Evolutionary conservation across 2,888 invertebrate genomes (phyloP), one percentile per base, ranked within the genome.

Genomic region (Dicyrtoma fusca): DNA sequence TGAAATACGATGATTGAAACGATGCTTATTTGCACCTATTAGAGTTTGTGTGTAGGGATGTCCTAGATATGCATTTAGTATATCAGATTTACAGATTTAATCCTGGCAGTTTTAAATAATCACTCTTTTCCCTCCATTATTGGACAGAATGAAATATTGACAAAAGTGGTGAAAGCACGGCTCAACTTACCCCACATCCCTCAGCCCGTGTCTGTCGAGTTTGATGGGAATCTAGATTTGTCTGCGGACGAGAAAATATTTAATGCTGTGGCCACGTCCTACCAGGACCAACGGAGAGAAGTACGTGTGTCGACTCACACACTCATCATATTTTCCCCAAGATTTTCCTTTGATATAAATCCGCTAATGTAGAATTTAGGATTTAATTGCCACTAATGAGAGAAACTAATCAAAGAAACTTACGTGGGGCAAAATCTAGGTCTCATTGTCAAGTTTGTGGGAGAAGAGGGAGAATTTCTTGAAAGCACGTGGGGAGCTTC

Each of bases 401-500:
- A 34, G 34, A 34, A 8, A 34, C 8, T 34, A 8, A 5, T 34
- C 4, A 34, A 5, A 8, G 34, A 34, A 34, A 34, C 34, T 34
- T 5, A 34, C 34, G 53, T 8, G 6, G 13, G n/a, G n/a, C n/a
- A n/a, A 34, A 34, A 3, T 34, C 34, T 34, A 72, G 72, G 51
- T 72, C 23, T 69, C 61, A 44, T 45, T 73, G 21, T 59, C 44
- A 47, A 47, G 70, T 10, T 23, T 44, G 8, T 73, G 73, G 73
- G 69, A 73, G 23, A 25, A 57, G 4, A 26, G 63, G 11, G 47
- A 19, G 13, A 57, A 70, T 51, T 74, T 69, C 26, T 42, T 69
- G 1, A 68, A 55, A 21, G 72, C 49, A 11, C 44, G 63, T 10
- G 47, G 84, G 0, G 80, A 76, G 1, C 49, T 86, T 3, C 81